Base-by-base conservation (phyloP, 2,113 vertebrate genomes). In the Tyto alba region DNA sequence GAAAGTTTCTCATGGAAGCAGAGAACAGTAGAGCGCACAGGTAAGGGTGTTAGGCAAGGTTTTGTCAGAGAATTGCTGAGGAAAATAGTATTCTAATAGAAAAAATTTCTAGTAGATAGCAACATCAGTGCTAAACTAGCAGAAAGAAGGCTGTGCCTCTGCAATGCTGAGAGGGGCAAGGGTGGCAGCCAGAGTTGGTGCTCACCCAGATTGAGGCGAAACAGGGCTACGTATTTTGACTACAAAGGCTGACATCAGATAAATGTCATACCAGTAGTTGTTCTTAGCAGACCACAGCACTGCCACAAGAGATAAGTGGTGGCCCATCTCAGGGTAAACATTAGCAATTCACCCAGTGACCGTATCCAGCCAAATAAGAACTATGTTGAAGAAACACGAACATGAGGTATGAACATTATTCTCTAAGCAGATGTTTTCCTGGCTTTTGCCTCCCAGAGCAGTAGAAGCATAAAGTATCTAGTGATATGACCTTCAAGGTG, bases 361-460 rank as follows among this genome's bases (percentile, higher is more conserved):
- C 8, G 17, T 22, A 67, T 7, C 8, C 36, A 60, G 30, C 13
- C 56, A 30, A 9, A 30, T 30, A 10, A 76, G 34, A 79, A 72
- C 30, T 36, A 47, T 2, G 0, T 26, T 2, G 1, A 52, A 19
- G 20, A 63, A 68, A 63, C 12, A 82, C 0, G 3, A 63, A 66
- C 18, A 26, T 0, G 1, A 88, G 29, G 25, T 59, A 38, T 0
- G 2, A 1, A 0, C 16, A 18, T 50, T 18, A 11, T 53, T 72
- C 30, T 11, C 69, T 64, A 12, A 60, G 60, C 55, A 77, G 40
- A 34, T 25, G 5, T 73, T 64, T 62, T 68, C 47, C 45, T 60
- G 34, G 12, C 34, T 89, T 82, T 83, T 0, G 1, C 26, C 16
- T 77, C 32, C 26, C 25, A n/a, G 11, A 81, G 11, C 18, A 84